A percentile compares a stretch with the other conserved stretches of the same genome.
phyloP scores from a whole-genome alignment of 1,140 invertebrate species.

The Neocloeon triangulifer region DNA sequence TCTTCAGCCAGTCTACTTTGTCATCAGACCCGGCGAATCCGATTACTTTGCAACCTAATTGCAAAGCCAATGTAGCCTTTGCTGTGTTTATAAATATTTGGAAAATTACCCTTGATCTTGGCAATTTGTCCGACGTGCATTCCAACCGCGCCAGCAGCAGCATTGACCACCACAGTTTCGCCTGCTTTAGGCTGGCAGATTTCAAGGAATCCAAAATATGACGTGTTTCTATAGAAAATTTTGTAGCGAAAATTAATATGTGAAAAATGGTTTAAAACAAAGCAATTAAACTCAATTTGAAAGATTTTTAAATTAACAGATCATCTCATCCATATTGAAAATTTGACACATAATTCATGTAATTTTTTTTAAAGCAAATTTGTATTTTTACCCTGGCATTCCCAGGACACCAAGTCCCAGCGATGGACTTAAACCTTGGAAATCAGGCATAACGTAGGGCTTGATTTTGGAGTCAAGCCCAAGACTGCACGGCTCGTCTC shows the following conservation, averaged over 20 bases:
- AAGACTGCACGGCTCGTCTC: background rate
- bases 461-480: slow-evolving; percentile 8
- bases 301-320: background rate
- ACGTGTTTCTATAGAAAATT: slow-evolving; percentile 41
- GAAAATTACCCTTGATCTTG: slow-evolving; percentile 28
- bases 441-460: slow-evolving; percentile 14
- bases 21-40: slow-evolving; percentile 43
- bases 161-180: slow-evolving; percentile 39
- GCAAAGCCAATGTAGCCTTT: background rate
- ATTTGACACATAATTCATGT: background rate
- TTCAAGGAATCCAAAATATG: slow-evolving; percentile 47
- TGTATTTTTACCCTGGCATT: slow-evolving; percentile 18
- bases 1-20: slow-evolving; percentile 40
- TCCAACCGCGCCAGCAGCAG: slow-evolving; percentile 41
- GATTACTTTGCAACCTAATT: slow-evolving; percentile 35
- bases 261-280: background rate
- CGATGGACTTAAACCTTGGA: slow-evolving; percentile 15
- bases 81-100: background rate
- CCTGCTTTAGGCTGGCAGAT: slow-evolving; percentile 39
- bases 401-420: slow-evolving; percentile 17
- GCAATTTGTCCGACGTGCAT: slow-evolving; percentile 48
- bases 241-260: slow-evolving; percentile 7
- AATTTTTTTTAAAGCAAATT: background rate
- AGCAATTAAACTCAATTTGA: background rate
- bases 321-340: background rate